Evolutionary conservation across 2,113 vertebrate species (phyloP), one percentile per base, ranked within the genome.

Genomic region (Pteropus alecto): DNA sequence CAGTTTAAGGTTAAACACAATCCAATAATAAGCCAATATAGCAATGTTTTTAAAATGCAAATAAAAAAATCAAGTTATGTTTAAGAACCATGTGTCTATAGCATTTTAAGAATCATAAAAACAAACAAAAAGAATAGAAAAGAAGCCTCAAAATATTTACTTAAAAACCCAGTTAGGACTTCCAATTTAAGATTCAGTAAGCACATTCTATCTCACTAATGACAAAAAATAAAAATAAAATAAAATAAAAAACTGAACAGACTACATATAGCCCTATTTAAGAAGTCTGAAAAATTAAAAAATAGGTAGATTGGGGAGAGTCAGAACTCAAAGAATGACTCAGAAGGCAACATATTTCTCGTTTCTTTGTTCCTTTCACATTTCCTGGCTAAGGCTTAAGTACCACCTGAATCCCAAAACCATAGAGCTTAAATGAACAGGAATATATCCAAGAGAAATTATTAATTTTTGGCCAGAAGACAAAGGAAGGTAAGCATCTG

Each of bases 101-200:
- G 6, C 7, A 92, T 48, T 95, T 93, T 92, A 92, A 87, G 38
- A 90, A 85, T 85, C 60, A 60, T 22, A 67, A 95, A 92, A 93
- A 56, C 4, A 21, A 58, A 60, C 5, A 5, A 81, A 18, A 94
- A 48, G 22, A 93, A 73, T 38, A 83, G 19, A 83, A 90, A 92
- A 51, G 21, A 83, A 90, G n/a, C 0, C 26, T 87, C 48, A 51
- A 70, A 89, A 70, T 70, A 76, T 14, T 77, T 61, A 85, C 19
- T 51, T 93, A 73, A 65, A 94, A 84, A n/a, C 0, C 5, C 10
- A 95, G 33, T 11, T 24, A 61, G 1, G 38, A 3, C 14, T 92
- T 38, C 15, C 54, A 30, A 33, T 67, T 92, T 85, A 95, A 83
- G 5, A 70, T n/a, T 18, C 38, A 65, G 22, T 43, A 93, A 41